Evolutionary conservation across 2,888 invertebrate species (phyloP), one percentile per base, ranked within the genome.

Genomic region (Leuctra nigra): DNA sequence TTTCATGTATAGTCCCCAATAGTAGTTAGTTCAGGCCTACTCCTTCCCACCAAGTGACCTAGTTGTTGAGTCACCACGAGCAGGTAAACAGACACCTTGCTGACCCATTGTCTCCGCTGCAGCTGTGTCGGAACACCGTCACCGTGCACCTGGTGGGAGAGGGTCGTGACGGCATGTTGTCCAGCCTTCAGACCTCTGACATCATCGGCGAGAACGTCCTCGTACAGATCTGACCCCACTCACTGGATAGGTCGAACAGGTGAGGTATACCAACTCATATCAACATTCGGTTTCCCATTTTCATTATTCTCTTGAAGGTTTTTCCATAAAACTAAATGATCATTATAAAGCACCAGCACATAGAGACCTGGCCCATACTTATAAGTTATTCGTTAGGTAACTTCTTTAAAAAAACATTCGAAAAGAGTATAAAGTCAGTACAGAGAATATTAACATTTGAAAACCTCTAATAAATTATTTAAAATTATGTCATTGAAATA

Each of bases 61-160:
- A 7, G 6, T 29, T 29, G 29, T 29, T 29, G 29, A 29, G 6
- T 29, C 11, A 7, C 11, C 11, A 7, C 11, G 7, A 29, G 6
- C 11, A 7, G 6, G 29, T 7, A 29, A 29, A 7, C 7, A 29
- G 11, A 29, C 29, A 11, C 29, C 11, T 29, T 6, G 6, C 11
- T 20, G 41, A 14, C 2, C 41, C 18, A 20, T 18, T 41, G 14
- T 41, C n/a, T 48, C 14, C 6, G 33, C 35, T 50, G 2, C 50
- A 50, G 50, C 35, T 33, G 20, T 50, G 50, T 35, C 33, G 35
- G 22, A 50, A 50, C 33, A 50, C 50, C 2, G 50, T 50, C 35
- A 50, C 16, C 13, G 35, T 50, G 2, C 11, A 18, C 20, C 22
- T 29, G 33, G 50, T 50, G 4, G 50, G 50, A 16, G 35, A 20